phyloP scores from a whole-genome alignment of 2,113 vertebrate species.

The Pseudolaguvia tuberculata region DNA sequence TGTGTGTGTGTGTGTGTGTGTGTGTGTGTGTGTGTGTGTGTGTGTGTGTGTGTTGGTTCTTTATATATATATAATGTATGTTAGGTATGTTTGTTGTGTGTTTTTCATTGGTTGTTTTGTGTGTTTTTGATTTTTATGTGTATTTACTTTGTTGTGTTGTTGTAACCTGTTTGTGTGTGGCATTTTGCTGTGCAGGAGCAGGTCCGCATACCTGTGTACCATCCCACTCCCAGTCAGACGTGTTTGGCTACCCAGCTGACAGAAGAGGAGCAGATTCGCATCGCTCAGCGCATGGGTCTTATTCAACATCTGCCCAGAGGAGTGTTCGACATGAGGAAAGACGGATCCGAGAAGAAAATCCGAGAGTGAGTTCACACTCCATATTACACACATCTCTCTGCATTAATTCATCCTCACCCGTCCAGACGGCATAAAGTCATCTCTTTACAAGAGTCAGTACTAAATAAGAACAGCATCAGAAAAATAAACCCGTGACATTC shows the following conservation, averaged over 20 bases:
- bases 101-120: no score
- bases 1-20: no score
- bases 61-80: no score
- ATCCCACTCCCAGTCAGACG: slow-evolving; percentile 93
- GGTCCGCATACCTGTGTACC: slow-evolving; percentile 85
- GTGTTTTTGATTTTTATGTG: no score
- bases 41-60: no score
- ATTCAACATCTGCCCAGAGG: slow-evolving; percentile 97
- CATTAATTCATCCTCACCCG: no score
- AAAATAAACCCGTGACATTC: no score
- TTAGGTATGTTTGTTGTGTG: no score
- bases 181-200: slow-evolving; percentile 81
- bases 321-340: slow-evolving; percentile 87
- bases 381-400: neutral
- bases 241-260: slow-evolving; percentile 95
- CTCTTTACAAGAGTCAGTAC: no score
- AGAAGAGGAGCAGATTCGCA: slow-evolving; percentile 96
- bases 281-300: slow-evolving; percentile 95
- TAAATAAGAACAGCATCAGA: no score
- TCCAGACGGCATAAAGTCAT: no score
- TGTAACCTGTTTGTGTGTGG: neutral
- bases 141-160: neutral
- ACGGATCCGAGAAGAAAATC: slow-evolving; percentile 96
- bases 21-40: no score
- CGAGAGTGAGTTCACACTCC: slow-evolving; percentile 80